Evolutionary conservation across 2,888 invertebrate genomes (phyloP), one percentile per base, ranked within the genome.

Genomic region (Calephelis perditalis): DNA sequence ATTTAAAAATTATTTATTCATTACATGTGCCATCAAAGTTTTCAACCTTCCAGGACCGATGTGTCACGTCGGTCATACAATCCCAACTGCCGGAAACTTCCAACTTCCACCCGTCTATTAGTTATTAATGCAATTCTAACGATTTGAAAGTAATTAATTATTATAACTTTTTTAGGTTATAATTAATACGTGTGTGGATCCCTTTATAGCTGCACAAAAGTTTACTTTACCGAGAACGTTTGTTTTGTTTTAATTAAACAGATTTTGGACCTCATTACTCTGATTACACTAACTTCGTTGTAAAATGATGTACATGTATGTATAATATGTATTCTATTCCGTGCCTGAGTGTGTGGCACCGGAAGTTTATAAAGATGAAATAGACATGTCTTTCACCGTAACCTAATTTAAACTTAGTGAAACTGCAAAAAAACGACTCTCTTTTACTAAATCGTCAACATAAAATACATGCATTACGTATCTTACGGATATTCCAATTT

Each of bases 181-280:
- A 52, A 52, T 52, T 52, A 52, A 52, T 35, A 35, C 26, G 15
- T 52, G 26, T 26, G 52, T 52, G 52, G 52, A 52, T 52, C 52
- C 52, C 52, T 35, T 52, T 35, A 52, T 10, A 52, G 52, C 52
- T 52, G 52, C 52, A 52, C 52, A 52, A 52, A 26, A 52, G 26
- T 10, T 52, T 52, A 26, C 10, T 52, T 35, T 52, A 52, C 26
- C 35, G 52, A 26, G 52, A 52, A 11, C 35, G 52, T 35, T 52
- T 52, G 52, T 49, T 49, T 49, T 49, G 15, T 15, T 49, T 49
- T 49, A 49, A 49, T 49, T 49, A 49, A 15, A 15, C 9, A 49
- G 15, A 49, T 49, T 49, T 49, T 49, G 15, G 49, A 49, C 49
- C 49, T 26, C 26, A 49, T 49, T 49, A 49, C 49, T 49, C 15